A percentile compares a stretch with the other conserved stretches of the same genome.
These are phyloP conservation scores for Mesochorus sp. DNA, from an alignment of 2,888 invertebrate species.

Conservation along the genomic window DNA sequence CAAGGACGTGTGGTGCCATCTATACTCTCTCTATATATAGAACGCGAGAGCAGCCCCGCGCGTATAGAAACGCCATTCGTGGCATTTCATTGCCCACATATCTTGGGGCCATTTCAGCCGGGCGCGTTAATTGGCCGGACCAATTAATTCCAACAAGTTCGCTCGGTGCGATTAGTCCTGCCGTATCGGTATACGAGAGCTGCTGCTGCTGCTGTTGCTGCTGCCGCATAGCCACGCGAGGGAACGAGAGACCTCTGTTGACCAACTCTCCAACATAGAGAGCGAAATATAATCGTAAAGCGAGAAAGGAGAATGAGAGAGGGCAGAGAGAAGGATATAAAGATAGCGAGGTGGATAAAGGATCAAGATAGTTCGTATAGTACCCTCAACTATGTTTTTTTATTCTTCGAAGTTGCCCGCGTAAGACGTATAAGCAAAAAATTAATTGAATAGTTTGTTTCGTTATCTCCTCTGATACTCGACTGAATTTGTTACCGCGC, in stretches of 20 bases:
- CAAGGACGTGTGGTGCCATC: constrained; percentile 46
- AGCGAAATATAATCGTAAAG: too few species aligned
- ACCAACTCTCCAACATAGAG: constrained; percentile 5
- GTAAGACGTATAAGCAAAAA: too few species aligned
- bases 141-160: constrained; percentile 82
- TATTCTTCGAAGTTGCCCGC: too few species aligned
- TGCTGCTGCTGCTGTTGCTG: too few species aligned
- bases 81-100: constrained; percentile 71
- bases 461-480: too few species aligned
- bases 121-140: constrained; percentile 81
- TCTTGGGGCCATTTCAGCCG: constrained; percentile 74
- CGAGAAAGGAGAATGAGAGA: not conserved
- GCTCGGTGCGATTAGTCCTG: constrained; percentile 78
- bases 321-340: too few species aligned
- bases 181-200: constrained; percentile 54
- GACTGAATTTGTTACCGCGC: too few species aligned
- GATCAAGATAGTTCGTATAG: too few species aligned
- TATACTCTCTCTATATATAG: constrained; percentile 54
- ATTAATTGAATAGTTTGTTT: too few species aligned
- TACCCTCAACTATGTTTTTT: too few species aligned
- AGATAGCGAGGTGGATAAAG: too few species aligned
- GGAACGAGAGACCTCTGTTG: not conserved
- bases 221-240: constrained; percentile 10
- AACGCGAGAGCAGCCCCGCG: constrained; percentile 31
- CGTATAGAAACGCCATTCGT: constrained; percentile 66